Conservation (phyloP, 2,888 invertebrate species). For the Drosophila fulvimacula region DNA sequence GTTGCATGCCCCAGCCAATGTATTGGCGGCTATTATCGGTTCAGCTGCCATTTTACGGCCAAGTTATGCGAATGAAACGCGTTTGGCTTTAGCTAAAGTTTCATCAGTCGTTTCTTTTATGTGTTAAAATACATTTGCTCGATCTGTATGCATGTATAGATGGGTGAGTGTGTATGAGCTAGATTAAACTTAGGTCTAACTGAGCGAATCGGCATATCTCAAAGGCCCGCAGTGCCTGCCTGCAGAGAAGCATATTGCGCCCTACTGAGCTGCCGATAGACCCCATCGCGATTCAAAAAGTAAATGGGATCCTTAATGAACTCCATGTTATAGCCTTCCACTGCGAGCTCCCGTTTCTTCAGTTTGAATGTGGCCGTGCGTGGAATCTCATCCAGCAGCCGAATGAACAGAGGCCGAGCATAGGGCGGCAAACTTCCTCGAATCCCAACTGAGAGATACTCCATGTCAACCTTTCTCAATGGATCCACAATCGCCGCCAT, state of each 20-base stretch:
- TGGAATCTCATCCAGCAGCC: conserved; percentile 91
- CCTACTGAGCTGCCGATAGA: conserved; percentile 85
- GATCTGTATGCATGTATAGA: conserved; percentile 4
- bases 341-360: conserved; percentile 94
- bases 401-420: conserved; percentile 94
- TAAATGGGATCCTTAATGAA: conserved; percentile 91
- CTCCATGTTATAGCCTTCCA: conserved; percentile 92
- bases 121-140: conserved; percentile 44
- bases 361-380: conserved; percentile 96
- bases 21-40: conserved; percentile 82
- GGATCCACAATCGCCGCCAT: conserved; percentile 96
- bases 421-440: conserved; percentile 92
- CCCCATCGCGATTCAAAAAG: conserved; percentile 87
- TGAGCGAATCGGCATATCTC: conserved; percentile 55
- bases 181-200: conserved; percentile 17
- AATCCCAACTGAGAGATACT: conserved; percentile 88
- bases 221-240: conserved; percentile 86
- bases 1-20: conserved; percentile 52
- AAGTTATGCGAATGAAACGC: conserved; percentile 69
- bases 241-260: conserved; percentile 86
- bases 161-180: conserved; percentile 17
- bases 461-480: conserved; percentile 87
- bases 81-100: conserved; percentile 61
- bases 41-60: conserved; percentile 75
- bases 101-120: conserved; percentile 61